A percentile compares a stretch with the other conserved stretches of the same genome.
These are phyloP conservation scores for Muscicapa comitata DNA, from an alignment of 2,797 vertebrate genomes.

Conservation along the genomic window DNA sequence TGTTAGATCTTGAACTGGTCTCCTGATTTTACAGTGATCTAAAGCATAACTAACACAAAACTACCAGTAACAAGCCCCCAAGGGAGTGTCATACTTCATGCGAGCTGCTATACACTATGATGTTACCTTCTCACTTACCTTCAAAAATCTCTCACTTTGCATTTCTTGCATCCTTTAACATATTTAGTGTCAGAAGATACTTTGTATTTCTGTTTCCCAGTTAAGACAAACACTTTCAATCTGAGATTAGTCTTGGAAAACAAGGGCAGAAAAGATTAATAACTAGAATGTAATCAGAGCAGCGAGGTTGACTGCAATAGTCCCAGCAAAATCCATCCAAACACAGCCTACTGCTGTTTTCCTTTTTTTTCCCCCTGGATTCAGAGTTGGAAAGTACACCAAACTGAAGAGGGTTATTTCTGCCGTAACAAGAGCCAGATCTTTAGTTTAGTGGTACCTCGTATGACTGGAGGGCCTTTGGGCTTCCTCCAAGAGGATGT, in stretches of 20 bases:
- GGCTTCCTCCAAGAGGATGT: background rate
- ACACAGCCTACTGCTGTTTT: background rate
- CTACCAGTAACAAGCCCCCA: background rate
- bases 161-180: background rate
- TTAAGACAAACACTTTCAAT: conserved; percentile 76
- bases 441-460: conserved; percentile 10
- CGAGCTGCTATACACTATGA: background rate
- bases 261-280: conserved; percentile 35
- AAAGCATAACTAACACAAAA: background rate
- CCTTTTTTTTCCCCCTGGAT: background rate
- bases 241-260: conserved; percentile 46
- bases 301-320: background rate
- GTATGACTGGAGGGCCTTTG: background rate
- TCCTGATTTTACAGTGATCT: background rate
- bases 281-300: conserved; percentile 27
- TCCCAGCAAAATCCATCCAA: background rate
- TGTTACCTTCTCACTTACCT: conserved; percentile 28
- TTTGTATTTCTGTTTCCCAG: conserved; percentile 62
- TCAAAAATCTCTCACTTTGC: background rate
- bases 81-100: background rate
- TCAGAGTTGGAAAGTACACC: conserved; percentile 21
- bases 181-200: background rate
- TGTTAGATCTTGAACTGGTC: background rate
- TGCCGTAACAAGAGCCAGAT: background rate
- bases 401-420: background rate